These are phyloP conservation scores for Brachyptera risi DNA, from an alignment of 2,888 invertebrate species.

Conservation along the genomic window DNA sequence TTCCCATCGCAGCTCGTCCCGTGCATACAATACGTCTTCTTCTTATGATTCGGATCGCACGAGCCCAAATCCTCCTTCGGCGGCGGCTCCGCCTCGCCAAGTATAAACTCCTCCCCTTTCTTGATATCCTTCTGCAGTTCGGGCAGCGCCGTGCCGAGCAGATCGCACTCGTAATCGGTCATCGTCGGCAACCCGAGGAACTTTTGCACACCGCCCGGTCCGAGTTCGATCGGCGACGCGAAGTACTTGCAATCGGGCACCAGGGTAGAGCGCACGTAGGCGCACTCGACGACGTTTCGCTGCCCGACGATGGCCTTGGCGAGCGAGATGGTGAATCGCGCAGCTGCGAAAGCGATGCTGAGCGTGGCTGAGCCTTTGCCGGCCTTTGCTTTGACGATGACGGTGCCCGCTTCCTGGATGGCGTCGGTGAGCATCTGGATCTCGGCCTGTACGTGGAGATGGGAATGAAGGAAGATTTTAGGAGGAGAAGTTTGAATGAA, in stretches of 20 bases:
- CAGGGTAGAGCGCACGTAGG: conserved; percentile 10
- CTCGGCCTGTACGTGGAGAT: conserved; percentile 49
- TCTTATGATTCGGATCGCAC: too few relatives aligned
- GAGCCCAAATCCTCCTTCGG: too few relatives aligned
- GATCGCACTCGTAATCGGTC: conserved; percentile 13
- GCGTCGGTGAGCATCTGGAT: conserved; percentile 43
- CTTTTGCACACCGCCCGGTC: conserved; percentile 11
- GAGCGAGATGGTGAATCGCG: conserved; percentile 54
- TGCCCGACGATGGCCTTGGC: conserved; percentile 44
- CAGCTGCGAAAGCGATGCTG: conserved; percentile 61
- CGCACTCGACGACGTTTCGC: conserved; percentile 16
- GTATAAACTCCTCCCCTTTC: conserved; percentile 6
- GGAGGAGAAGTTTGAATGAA: not conserved
- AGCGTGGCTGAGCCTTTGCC: conserved; percentile 57
- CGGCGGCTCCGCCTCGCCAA: conserved; percentile 3
- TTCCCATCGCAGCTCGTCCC: too few relatives aligned
- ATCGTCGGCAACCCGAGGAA: conserved; percentile 21
- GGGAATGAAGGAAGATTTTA: conserved; percentile 38
- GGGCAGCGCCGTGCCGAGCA: conserved; percentile 10
- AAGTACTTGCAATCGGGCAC: conserved; percentile 10
- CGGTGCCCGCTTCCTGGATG: conserved; percentile 58
- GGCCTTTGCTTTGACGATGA: conserved; percentile 59
- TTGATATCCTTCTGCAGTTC: conserved; percentile 8
- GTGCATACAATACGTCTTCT: too few relatives aligned
- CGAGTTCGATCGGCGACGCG: conserved; percentile 13